Conservation (phyloP, 2,113 vertebrate genomes). For the Smithornis capensis region DNA sequence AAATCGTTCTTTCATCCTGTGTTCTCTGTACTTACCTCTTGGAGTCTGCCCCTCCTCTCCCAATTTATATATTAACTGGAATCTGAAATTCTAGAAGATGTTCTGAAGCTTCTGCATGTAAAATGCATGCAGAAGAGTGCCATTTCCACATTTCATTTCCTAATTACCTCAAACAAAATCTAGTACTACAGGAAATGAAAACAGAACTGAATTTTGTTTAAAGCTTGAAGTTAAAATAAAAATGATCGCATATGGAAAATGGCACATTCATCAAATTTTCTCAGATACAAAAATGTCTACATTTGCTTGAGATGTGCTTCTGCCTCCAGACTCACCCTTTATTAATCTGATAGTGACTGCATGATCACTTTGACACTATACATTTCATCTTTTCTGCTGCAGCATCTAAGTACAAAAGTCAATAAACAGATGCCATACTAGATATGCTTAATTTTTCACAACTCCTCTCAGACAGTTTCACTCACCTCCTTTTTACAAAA, state of each 20-base stretch:
- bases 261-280: neutral
- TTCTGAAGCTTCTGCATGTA: neutral
- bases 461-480: neutral
- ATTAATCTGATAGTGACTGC: neutral
- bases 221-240: neutral
- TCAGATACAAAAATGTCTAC: neutral
- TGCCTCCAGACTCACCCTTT: neutral
- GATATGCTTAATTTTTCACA: neutral
- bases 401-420: neutral
- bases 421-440: neutral
- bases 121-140: neutral
- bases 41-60: neutral
- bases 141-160: neutral
- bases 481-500: constrained; percentile 95
- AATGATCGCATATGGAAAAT: neutral
- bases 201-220: neutral
- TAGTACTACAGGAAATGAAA: neutral
- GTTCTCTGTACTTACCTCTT: neutral
- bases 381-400: neutral
- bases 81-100: neutral
- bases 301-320: neutral
- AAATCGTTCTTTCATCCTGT: neutral
- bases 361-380: neutral
- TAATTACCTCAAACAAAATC: neutral
- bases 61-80: neutral